phyloP scores from a whole-genome alignment of 1,140 invertebrate genomes.

The Panagrolaimus sp. region DNA sequence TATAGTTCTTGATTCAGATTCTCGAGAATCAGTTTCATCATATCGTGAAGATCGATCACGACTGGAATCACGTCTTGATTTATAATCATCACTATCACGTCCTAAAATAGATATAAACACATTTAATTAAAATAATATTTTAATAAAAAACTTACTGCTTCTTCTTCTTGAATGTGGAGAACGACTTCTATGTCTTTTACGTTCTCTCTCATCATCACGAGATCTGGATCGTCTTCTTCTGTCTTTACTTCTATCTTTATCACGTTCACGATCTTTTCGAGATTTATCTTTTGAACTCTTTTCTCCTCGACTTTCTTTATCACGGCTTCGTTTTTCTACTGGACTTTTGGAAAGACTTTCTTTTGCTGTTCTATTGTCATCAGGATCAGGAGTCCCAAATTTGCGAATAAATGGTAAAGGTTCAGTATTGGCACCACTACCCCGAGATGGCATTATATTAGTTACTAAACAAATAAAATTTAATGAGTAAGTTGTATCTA shows the following conservation, averaged over 20 bases:
- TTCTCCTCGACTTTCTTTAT: neutral
- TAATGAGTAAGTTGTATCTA: too few relatives aligned
- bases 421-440: constrained; percentile 4
- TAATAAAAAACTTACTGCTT: neutral
- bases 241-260: neutral
- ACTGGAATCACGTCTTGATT: neutral
- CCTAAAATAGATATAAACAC: too few relatives aligned
- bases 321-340: neutral
- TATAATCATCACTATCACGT: neutral
- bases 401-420: neutral
- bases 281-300: too few relatives aligned
- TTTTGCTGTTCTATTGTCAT: neutral
- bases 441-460: neutral
- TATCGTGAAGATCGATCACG: neutral
- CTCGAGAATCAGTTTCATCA: neutral
- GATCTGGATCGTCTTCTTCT: constrained; percentile 11
- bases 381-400: neutral
- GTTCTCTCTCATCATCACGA: constrained; percentile 3
- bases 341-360: neutral
- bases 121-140: neutral
- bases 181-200: neutral
- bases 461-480: too few relatives aligned
- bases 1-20: neutral
- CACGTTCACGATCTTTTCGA: constrained; percentile 3
- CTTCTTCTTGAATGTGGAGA: neutral